Evolutionary conservation across 2,113 vertebrate species (phyloP).

Genomic region (Ciconia stormi): DNA sequence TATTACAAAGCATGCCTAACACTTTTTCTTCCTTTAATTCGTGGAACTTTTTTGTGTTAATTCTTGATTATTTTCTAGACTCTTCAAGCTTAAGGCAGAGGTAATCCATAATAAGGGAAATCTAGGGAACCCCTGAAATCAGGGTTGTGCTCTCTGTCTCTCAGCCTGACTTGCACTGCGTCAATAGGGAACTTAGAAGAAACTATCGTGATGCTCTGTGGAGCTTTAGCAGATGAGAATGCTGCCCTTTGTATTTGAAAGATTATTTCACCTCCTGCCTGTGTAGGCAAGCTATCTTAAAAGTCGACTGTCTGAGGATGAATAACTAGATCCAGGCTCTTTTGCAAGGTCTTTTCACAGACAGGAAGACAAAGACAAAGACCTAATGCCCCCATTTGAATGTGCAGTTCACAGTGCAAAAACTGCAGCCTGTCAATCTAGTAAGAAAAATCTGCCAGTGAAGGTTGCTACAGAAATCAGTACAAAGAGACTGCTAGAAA

Average conservation of each 20-base stretch:
- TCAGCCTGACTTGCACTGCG: background rate
- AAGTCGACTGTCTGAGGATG: background rate
- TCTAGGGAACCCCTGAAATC: background rate
- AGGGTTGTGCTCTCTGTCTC: background rate
- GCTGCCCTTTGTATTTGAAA: background rate
- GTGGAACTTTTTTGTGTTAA: background rate
- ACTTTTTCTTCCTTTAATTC: background rate
- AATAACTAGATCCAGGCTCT: background rate
- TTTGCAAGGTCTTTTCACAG: constrained; percentile 2
- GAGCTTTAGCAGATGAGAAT: background rate
- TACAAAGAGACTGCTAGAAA: background rate
- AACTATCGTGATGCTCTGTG: rapidly evolving
- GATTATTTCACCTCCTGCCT: constrained; percentile 7
- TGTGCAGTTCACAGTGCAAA: background rate
- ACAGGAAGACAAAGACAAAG: background rate
- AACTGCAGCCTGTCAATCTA: background rate
- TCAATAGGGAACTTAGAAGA: background rate
- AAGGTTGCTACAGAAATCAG: background rate
- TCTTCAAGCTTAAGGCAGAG: background rate
- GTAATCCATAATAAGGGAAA: background rate
- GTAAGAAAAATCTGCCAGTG: background rate
- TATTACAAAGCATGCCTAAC: background rate
- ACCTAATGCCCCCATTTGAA: background rate
- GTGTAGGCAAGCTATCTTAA: background rate
- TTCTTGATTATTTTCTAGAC: background rate